Conservation (phyloP, 2,888 invertebrate genomes). For the Cataglyphis rosenhaueri region DNA sequence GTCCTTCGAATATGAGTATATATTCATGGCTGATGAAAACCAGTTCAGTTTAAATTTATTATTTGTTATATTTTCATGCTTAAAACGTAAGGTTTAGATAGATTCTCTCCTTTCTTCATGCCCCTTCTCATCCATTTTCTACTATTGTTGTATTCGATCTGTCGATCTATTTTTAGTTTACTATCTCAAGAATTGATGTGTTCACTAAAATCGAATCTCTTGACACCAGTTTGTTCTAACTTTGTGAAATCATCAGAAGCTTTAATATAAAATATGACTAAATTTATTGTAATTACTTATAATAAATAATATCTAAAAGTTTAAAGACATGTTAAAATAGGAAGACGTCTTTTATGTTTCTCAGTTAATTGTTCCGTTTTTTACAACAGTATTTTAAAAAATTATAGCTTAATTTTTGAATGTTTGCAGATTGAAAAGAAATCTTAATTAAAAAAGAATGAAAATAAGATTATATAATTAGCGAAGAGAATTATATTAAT, state of each 20-base stretch:
- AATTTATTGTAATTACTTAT: background rate
- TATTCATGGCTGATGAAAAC: background rate
- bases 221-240: background rate
- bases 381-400: background rate
- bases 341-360: background rate
- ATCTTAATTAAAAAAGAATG: background rate
- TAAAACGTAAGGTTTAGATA: background rate
- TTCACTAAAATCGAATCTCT: background rate
- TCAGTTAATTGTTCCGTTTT: background rate
- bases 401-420: background rate
- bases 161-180: background rate
- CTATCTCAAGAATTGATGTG: background rate
- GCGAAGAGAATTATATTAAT: background rate
- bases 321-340: background rate
- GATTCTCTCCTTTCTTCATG: background rate
- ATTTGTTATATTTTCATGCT: background rate
- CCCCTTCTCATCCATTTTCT: background rate
- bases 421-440: background rate
- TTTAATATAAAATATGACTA: background rate
- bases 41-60: background rate
- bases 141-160: background rate
- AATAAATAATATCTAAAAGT: background rate
- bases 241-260: background rate
- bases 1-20: conserved; percentile 1
- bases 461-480: background rate